Evolutionary conservation across 2,888 invertebrate species (phyloP), one percentile per base, ranked within the genome.

Genomic region (Nymphalis urticae): DNA sequence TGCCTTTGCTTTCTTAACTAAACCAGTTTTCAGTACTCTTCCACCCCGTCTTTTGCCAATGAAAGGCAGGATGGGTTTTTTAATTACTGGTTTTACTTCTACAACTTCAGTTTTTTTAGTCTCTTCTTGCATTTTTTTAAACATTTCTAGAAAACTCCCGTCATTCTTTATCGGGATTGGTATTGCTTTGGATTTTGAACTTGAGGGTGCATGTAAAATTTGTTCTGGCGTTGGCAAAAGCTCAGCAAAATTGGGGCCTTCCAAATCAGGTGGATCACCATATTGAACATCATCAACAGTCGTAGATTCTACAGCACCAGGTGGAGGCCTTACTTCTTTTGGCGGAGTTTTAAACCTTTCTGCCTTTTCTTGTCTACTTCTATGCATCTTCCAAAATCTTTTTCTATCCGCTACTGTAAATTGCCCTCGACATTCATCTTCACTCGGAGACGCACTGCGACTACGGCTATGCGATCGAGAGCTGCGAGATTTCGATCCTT

Each of bases 91-190:
- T 72, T 88, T 88, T 66, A 85, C 83, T 36, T 87, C 85, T 7
- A 82, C 80, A 67, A 82, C 85, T 78, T 92, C 92, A 48, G 83
- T 82, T 75, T 93, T 92, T 74, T 94, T 93, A 56, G 93, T 88
- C 64, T 93, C 90, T 75, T 96, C 95, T 80, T 97, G 96, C 96
- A 97, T 96, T 84, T 96, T 97, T 86, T 97, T 97, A 80, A 98
- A 98, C 94, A 97, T 96, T 85, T 97, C 97, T 80, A 98, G 92
- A 82, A 98, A 98, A 73, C 97, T 97, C 4, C 98, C 98, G 83
- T 98, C 98, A 85, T 98, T 98, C 82, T 96, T 97, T 80, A 97
- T 97, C 0, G 95, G 95, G 80, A 96, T 95, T 58, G 93, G 89
- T 48, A 93, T 89, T 36, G 92, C 82, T 17, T 94, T 94, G 4